Percentiles rank a stretch among this genome's conserved stretches.
phyloP scores from a whole-genome alignment of 2,113 vertebrate species.

The Cyrtonyx montezumae region DNA sequence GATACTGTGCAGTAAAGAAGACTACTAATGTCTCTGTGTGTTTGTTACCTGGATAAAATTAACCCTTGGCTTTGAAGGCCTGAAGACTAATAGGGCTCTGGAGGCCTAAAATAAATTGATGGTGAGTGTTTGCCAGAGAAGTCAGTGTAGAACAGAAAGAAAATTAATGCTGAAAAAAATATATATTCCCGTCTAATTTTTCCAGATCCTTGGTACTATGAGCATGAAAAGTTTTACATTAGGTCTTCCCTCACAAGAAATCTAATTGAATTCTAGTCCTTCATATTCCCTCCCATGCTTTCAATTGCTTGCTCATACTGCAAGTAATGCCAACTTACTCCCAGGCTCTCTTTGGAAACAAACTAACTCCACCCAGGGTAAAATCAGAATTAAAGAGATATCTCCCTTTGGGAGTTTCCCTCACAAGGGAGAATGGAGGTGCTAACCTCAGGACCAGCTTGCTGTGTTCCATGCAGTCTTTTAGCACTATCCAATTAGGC shows the following conservation, averaged over 20 bases:
- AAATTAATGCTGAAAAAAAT: neutral
- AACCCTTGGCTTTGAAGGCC: neutral
- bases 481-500: neutral
- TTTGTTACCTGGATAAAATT: neutral
- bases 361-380: neutral
- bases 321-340: neutral
- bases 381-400: neutral
- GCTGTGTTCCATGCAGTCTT: neutral
- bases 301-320: neutral
- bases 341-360: neutral
- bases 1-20: neutral
- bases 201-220: neutral
- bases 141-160: neutral
- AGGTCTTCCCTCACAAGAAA: neutral
- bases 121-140: neutral
- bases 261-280: neutral
- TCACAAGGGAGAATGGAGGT: neutral
- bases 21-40: neutral
- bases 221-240: neutral
- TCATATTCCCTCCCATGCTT: neutral
- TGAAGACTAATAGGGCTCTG: neutral
- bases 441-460: neutral
- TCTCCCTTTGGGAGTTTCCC: neutral
- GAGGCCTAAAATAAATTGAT: neutral
- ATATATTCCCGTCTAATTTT: neutral